Conservation (phyloP, 2,113 vertebrate genomes). For the Bufo gargarizans region DNA sequence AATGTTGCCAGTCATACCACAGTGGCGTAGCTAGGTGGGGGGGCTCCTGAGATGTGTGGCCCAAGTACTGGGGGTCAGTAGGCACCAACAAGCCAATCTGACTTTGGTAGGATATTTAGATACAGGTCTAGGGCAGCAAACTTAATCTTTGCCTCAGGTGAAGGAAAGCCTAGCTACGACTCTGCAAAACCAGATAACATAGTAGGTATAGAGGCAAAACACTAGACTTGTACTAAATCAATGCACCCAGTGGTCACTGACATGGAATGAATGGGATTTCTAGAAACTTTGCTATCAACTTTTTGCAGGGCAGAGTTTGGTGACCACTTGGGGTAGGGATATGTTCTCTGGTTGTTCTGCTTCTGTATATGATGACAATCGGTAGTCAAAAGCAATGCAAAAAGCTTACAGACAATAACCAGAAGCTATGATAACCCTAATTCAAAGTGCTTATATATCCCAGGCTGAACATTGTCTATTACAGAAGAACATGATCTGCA, state of each 20-base stretch:
- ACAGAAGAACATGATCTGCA: background rate
- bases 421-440: slow-evolving; percentile 11
- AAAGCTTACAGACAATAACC: background rate
- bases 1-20: background rate
- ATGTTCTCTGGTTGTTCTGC: background rate
- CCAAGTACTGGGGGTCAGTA: background rate
- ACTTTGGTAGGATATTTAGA: background rate
- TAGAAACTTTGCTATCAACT: background rate
- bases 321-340: background rate
- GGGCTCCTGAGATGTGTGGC: background rate
- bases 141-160: no score
- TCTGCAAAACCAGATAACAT: background rate
- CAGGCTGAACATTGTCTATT: background rate
- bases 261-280: background rate
- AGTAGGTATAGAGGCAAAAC: background rate
- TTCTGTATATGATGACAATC: background rate
- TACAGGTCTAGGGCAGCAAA: background rate
- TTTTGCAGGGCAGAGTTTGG: background rate
- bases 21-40: background rate
- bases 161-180: background rate
- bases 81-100: background rate
- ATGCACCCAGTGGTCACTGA: background rate
- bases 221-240: background rate
- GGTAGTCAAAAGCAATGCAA: slow-evolving; percentile 4
- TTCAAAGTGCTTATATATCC: slow-evolving; percentile 27